Evolutionary conservation across 2,888 invertebrate species (phyloP).

Genomic region (Stenodera caucasica): DNA sequence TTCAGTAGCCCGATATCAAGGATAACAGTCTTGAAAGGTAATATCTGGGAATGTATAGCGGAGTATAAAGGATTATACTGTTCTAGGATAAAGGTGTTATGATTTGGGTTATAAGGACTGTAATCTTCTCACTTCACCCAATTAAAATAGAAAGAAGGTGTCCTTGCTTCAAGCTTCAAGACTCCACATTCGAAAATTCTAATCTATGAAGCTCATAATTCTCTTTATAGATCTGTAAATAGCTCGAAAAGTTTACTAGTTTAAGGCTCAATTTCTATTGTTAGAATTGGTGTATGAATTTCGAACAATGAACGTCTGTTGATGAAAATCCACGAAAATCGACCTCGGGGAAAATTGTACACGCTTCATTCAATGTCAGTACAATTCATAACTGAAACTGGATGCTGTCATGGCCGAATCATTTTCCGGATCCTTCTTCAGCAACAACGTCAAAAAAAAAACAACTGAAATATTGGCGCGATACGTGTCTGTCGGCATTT

Average conservation of each 20-base stretch:
- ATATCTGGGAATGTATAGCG: slow-evolving; percentile 18
- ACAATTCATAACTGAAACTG: not conserved
- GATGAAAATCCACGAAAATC: not conserved
- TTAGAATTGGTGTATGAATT: not conserved
- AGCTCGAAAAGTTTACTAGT: not conserved
- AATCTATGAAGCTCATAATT: not conserved
- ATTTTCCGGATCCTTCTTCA: not conserved
- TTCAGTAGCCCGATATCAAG: not conserved
- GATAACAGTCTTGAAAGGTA: slow-evolving; percentile 1
- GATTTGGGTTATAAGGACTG: slow-evolving; percentile 25
- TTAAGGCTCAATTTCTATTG: not conserved
- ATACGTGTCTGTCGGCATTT: not conserved
- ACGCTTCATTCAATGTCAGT: not conserved
- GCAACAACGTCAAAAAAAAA: not conserved
- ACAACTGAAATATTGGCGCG: not conserved
- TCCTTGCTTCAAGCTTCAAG: not conserved
- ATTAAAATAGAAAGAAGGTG: slow-evolving; percentile 28
- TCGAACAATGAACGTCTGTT: not conserved
- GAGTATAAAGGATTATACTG: slow-evolving; percentile 8
- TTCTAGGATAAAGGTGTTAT: slow-evolving; percentile 26
- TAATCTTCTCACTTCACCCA: slow-evolving; percentile 30
- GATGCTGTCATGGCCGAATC: not conserved
- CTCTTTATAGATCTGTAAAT: not conserved
- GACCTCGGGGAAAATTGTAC: not conserved
- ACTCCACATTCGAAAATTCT: not conserved